Percentiles rank a stretch among this genome's conserved stretches.
Evolutionary conservation across 2,797 vertebrate genomes (phyloP).

Genomic region (Epinephelus coioides): DNA sequence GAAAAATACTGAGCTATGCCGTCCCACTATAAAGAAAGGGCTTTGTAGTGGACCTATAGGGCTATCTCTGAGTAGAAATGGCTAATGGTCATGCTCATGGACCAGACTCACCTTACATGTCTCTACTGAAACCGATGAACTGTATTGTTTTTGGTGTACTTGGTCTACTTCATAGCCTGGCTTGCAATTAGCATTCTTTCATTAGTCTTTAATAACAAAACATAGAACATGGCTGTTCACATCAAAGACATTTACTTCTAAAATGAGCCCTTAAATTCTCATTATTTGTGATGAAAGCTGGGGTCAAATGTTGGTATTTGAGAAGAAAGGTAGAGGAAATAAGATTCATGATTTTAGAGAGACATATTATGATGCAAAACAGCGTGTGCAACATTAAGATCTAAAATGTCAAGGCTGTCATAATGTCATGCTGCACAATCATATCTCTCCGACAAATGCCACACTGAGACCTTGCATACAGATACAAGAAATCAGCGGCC

Average conservation of each 20-base stretch:
- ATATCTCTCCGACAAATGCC: slow-evolving; percentile 83
- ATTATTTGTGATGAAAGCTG: slow-evolving; percentile 16
- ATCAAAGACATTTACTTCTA: not conserved
- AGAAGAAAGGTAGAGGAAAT: slow-evolving; percentile 49
- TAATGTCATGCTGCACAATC: slow-evolving; percentile 82
- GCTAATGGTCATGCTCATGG: too few species aligned
- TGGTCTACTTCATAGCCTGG: not conserved
- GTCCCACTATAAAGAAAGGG: too few species aligned
- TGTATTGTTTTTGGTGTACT: too few species aligned
- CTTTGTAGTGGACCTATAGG: too few species aligned
- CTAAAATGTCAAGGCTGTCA: slow-evolving; percentile 85
- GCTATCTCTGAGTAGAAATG: too few species aligned
- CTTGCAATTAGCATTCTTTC: slow-evolving; percentile 8
- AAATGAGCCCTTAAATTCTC: slow-evolving; percentile 7
- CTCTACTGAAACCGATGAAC: too few species aligned
- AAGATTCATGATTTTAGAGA: slow-evolving; percentile 55
- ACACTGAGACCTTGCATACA: slow-evolving; percentile 77
- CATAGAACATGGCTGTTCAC: not conserved
- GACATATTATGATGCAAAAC: slow-evolving; percentile 82
- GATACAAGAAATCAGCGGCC: slow-evolving; percentile 61
- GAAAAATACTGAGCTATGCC: too few species aligned
- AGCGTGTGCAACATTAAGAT: slow-evolving; percentile 79
- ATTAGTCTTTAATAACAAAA: slow-evolving; percentile 16
- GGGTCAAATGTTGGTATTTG: slow-evolving; percentile 60
- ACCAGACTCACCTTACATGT: too few species aligned